Evolutionary conservation across 2,113 vertebrate genomes (phyloP).

Genomic region (Fregetta grallaria): DNA sequence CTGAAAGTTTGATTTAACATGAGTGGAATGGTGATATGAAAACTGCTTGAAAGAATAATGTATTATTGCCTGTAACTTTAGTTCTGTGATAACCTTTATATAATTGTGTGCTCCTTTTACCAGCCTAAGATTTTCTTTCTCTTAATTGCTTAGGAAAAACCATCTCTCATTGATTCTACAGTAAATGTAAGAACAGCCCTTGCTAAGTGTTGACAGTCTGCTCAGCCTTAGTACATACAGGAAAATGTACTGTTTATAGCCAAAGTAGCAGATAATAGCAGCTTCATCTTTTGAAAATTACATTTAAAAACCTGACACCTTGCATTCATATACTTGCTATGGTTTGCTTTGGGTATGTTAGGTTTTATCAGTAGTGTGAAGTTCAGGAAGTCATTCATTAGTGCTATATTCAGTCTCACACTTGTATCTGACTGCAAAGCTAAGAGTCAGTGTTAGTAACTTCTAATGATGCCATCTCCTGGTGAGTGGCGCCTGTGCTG

Average conservation of each 20-base stretch:
- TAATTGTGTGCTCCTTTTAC: background rate
- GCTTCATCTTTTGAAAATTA: background rate
- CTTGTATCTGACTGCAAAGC: background rate
- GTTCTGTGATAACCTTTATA: background rate
- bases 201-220: background rate
- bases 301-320: background rate
- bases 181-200: background rate
- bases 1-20: background rate
- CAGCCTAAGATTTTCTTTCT: background rate
- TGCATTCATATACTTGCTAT: background rate
- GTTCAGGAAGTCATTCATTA: background rate
- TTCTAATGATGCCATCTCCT: slow-evolving; percentile 48
- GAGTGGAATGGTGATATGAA: background rate
- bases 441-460: background rate
- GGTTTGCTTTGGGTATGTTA: background rate
- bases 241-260: background rate
- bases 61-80: background rate
- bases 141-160: background rate
- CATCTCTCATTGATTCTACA: background rate
- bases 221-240: background rate
- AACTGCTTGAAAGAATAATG: background rate
- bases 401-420: background rate
- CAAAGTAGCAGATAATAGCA: background rate
- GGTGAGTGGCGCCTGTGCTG: background rate
- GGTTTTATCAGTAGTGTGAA: background rate